Conservation (phyloP, 2,113 vertebrate genomes). For the Morone saxatilis region DNA sequence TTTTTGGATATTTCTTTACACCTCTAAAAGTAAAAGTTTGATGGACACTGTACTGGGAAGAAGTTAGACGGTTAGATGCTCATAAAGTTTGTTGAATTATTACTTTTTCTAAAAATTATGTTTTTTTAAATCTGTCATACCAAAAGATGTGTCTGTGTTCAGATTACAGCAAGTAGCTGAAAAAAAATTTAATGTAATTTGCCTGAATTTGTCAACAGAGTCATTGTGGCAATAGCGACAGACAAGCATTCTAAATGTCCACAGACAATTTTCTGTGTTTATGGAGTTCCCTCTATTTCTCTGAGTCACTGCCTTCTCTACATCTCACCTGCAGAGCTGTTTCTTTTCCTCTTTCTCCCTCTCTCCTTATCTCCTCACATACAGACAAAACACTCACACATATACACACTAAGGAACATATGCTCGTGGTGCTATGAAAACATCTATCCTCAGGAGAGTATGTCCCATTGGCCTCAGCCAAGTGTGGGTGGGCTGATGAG, state of each 20-base stretch:
- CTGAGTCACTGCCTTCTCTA: constrained; percentile 26
- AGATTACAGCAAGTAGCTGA: background rate
- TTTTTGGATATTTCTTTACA: too few species aligned
- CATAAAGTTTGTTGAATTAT: background rate
- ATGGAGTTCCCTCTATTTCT: constrained; percentile 16
- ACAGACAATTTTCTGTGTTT: constrained; percentile 4
- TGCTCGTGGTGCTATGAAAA: constrained; percentile 56
- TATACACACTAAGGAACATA: constrained; percentile 28
- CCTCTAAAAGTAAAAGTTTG: background rate
- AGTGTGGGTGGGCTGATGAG: constrained; percentile 74
- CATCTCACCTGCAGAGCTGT: constrained; percentile 5
- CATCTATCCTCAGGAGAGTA: constrained; percentile 60
- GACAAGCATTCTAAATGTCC: background rate
- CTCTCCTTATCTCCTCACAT: constrained; percentile 27
- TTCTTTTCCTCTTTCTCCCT: constrained; percentile 19
- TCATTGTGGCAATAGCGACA: background rate
- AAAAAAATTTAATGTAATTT: background rate
- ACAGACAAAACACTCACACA: constrained; percentile 29
- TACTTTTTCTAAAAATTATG: background rate
- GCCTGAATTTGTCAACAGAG: background rate
- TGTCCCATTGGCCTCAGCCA: constrained; percentile 65
- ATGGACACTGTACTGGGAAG: background rate
- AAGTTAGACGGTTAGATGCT: background rate
- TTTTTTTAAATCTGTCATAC: background rate
- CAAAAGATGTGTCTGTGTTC: background rate